These are phyloP conservation scores for Sicus ferrugineus DNA, from an alignment of 2,888 invertebrate species.

Conservation along the genomic window DNA sequence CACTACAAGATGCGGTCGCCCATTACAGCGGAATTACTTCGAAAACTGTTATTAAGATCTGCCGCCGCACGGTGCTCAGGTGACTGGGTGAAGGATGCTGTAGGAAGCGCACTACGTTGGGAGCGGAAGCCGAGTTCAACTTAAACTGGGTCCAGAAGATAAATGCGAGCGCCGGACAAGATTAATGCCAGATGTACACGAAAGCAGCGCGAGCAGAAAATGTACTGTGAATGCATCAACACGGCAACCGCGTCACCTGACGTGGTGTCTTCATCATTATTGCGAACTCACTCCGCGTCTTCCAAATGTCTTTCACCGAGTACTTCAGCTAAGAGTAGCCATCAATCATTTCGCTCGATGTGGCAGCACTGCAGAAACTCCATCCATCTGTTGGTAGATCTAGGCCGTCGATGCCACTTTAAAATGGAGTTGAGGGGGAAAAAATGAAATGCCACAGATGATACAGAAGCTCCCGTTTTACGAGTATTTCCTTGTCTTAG, in stretches of 20 bases:
- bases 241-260: slow-evolving; percentile 1
- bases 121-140: neutral
- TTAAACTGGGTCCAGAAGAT: neutral
- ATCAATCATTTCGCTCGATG: slow-evolving; percentile 37
- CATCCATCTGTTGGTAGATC: neutral
- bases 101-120: neutral
- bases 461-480: too few species aligned
- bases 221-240: neutral
- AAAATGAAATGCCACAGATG: too few species aligned
- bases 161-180: slow-evolving; percentile 10
- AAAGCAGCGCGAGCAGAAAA: neutral
- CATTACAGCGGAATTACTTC: slow-evolving; percentile 16
- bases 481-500: neutral
- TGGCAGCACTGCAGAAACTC: slow-evolving; percentile 22
- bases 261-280: neutral
- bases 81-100: neutral
- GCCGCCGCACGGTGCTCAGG: neutral
- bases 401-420: neutral
- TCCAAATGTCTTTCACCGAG: slow-evolving; percentile 4
- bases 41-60: slow-evolving; percentile 8
- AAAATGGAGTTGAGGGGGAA: too few species aligned
- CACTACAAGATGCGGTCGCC: slow-evolving; percentile 19
- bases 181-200: slow-evolving; percentile 14
- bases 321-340: slow-evolving; percentile 38
- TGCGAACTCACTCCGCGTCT: neutral